These are phyloP conservation scores for Cyclopterus lumpus DNA, from an alignment of 2,797 vertebrate genomes.

Conservation along the genomic window DNA sequence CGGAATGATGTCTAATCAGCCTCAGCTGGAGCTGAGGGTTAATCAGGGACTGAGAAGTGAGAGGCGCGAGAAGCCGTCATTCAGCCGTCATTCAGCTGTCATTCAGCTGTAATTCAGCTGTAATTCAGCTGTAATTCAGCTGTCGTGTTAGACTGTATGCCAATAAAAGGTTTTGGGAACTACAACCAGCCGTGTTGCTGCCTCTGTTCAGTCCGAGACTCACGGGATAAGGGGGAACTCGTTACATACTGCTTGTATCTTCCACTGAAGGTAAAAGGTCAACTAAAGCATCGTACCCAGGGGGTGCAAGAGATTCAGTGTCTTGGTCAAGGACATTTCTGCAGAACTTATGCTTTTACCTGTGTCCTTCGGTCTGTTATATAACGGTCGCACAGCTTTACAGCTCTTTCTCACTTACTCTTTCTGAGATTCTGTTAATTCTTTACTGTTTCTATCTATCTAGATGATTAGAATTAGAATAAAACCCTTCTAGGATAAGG, in stretches of 20 bases:
- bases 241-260: slow-evolving; percentile 32
- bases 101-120: too few relatives aligned
- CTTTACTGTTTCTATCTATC: not conserved
- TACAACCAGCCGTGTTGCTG: too few relatives aligned
- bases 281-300: slow-evolving; percentile 7
- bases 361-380: slow-evolving; percentile 14
- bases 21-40: too few relatives aligned
- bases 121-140: too few relatives aligned
- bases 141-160: too few relatives aligned
- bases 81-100: too few relatives aligned
- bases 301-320: slow-evolving; percentile 8
- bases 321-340: slow-evolving; percentile 29
- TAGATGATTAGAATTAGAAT: not conserved
- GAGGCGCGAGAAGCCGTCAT: too few relatives aligned
- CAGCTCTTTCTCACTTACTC: not conserved
- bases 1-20: too few relatives aligned
- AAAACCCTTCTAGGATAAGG: not conserved
- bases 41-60: too few relatives aligned
- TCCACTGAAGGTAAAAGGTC: slow-evolving; percentile 31
- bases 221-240: too few relatives aligned
- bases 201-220: too few relatives aligned
- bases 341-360: slow-evolving; percentile 14
- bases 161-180: too few relatives aligned
- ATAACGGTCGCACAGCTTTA: not conserved
- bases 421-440: not conserved